Evolutionary conservation across 2,797 vertebrate species (phyloP), one percentile per base, ranked within the genome.

Genomic region (Crenuchus spilurus): DNA sequence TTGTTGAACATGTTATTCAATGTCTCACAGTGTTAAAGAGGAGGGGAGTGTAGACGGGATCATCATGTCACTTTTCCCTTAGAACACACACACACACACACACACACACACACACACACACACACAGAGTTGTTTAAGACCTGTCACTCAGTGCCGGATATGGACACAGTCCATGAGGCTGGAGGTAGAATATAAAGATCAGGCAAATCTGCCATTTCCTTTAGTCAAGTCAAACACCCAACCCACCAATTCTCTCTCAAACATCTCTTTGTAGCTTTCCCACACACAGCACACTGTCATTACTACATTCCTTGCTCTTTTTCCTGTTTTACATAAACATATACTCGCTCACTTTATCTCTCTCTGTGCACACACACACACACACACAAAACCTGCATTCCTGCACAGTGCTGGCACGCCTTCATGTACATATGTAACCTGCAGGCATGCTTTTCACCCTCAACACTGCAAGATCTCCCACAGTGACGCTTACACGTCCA

Each of bases 81-180:
- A n/a, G 35, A 13, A 39, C 54, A 58, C 54, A 67, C 74, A 72
- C 65, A 54, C 66, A 42, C 63, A 70, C 28, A 57, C 58, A 42
- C 37, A 39, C 39, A 69, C n/a, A 67, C 68, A 60, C 44, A 44
- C 30, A 67, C 46, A 49, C 51, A 31, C 51, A 28, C 11, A 4
- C 24, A 16, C 24, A 52, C 49, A 52, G 26, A 72, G 49, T 24
- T 52, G 49, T 52, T 52, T 3, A 28, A 52, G 28, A 28, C 11
- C 10, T 24, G 49, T 52, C 49, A 28, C 24, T 52, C 24, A 24
- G 49, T 24, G 13, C 28, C 26, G 24, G 26, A 13, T 52, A 28
- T 52, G 49, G 24, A 52, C 24, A 52, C 24, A 14, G 28, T 28
- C 49, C 49, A 0, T 16, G 49, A 28, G 24, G 6, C 13, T 28